A percentile compares a stretch with the other conserved stretches of the same genome.
Evolutionary conservation across 2,797 vertebrate species (phyloP).

Genomic region (Pipistrellus nathusii): DNA sequence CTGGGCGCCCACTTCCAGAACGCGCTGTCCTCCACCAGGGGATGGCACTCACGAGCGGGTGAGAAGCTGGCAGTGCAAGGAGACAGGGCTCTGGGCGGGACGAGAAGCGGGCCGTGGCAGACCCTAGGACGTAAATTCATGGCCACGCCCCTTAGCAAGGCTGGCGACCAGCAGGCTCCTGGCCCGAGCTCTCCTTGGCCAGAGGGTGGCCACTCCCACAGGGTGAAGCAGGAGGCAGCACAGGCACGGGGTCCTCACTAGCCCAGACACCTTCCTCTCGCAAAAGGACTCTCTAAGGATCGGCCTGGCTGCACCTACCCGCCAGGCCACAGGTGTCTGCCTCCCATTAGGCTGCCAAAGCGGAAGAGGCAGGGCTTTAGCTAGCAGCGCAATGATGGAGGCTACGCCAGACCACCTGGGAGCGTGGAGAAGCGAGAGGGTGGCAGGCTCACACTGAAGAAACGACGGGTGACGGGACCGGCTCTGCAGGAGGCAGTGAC

Average conservation of each 20-base stretch:
- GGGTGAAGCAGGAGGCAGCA: neutral
- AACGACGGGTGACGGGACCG: neutral
- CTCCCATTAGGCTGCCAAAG: neutral
- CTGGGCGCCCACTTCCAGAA: slow-evolving; percentile 32
- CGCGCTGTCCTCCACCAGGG: neutral
- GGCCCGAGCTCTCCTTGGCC: neutral
- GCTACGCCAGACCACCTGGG: neutral
- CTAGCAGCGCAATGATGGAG: neutral
- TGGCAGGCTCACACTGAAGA: neutral
- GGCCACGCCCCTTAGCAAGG: neutral
- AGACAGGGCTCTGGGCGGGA: neutral
- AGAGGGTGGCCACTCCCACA: neutral
- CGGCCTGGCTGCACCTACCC: neutral
- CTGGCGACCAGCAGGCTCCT: neutral
- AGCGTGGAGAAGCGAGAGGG: neutral
- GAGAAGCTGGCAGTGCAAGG: neutral
- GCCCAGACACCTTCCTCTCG: neutral
- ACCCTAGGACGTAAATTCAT: neutral
- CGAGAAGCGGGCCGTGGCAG: neutral
- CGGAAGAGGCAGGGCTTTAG: neutral
- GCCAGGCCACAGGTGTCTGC: neutral
- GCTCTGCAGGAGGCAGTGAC: neutral
- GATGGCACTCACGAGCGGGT: neutral
- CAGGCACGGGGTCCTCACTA: neutral
- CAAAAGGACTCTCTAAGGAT: neutral